A percentile compares a stretch with the other conserved stretches of the same genome.
Conservation (phyloP, 2,888 invertebrate species). For the Epicampocera succincta region DNA sequence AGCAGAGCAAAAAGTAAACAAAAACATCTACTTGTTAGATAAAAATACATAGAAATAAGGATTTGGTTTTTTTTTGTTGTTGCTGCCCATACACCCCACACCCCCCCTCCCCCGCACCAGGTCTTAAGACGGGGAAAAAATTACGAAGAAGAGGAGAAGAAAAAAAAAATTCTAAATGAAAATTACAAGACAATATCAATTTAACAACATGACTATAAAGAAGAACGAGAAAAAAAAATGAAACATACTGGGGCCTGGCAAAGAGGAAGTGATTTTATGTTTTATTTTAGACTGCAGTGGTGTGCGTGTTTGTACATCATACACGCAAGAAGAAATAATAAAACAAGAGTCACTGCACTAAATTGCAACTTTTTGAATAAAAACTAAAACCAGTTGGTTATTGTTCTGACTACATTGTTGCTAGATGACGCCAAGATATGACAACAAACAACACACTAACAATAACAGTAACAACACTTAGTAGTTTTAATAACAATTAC, state of each 20-base stretch:
- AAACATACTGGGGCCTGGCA: constrained; percentile 10
- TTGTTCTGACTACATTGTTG: constrained; percentile 44
- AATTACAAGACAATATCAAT: constrained; percentile 63
- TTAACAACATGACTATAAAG: constrained; percentile 43
- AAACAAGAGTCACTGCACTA: constrained; percentile 63
- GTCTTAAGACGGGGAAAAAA: constrained; percentile 6
- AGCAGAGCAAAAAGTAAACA: constrained; percentile 15
- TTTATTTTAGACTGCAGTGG: background rate
- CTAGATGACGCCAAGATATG: constrained; percentile 65
- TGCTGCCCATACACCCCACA: too few species aligned
- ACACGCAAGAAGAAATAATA: constrained; percentile 12
- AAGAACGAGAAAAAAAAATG: background rate
- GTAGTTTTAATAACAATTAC: constrained; percentile 12
- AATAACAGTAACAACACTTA: constrained; percentile 41
- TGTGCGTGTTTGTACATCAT: constrained; percentile 16
- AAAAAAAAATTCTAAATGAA: background rate
- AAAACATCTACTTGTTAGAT: background rate
- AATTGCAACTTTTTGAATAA: constrained; percentile 65
- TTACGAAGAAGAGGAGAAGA: too few species aligned
- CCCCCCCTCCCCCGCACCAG: too few species aligned
- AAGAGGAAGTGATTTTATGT: constrained; percentile 8
- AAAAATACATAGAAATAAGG: constrained; percentile 39
- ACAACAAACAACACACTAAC: constrained; percentile 56
- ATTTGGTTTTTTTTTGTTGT: constrained; percentile 31
- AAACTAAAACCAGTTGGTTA: constrained; percentile 45